Evolutionary conservation across 2,113 vertebrate genomes (phyloP).

Genomic region (Myanophis thanlyinensis): DNA sequence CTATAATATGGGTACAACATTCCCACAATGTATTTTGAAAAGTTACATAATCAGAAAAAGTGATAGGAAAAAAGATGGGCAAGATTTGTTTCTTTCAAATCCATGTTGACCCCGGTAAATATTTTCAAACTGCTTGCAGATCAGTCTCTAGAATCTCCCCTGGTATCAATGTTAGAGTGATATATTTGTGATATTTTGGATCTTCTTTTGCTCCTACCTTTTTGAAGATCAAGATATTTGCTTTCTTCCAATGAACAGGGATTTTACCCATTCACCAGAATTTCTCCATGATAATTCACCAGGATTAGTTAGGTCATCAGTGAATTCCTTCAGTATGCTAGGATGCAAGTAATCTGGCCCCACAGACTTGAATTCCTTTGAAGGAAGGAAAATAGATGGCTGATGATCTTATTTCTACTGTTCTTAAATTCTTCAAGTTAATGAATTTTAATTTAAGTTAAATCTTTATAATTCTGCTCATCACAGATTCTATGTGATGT

Average conservation of each 20-base stretch:
- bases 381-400: not conserved
- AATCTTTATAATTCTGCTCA: not conserved
- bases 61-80: too few relatives aligned
- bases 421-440: not conserved
- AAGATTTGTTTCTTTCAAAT: not conserved
- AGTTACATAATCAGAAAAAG: not conserved
- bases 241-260: not conserved
- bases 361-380: not conserved
- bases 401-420: not conserved
- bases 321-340: not conserved
- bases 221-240: not conserved
- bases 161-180: not conserved
- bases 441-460: not conserved
- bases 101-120: not conserved
- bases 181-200: not conserved
- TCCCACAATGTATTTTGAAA: not conserved
- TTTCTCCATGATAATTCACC: not conserved
- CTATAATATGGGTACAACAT: not conserved
- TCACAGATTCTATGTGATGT: not conserved
- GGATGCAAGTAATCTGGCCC: not conserved
- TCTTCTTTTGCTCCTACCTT: not conserved
- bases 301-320: not conserved
- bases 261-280: not conserved
- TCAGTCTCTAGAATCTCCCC: not conserved
- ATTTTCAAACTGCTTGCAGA: not conserved